These are phyloP conservation scores for Folsomia manolachei DNA, from an alignment of 2,888 invertebrate species.

Conservation along the genomic window DNA sequence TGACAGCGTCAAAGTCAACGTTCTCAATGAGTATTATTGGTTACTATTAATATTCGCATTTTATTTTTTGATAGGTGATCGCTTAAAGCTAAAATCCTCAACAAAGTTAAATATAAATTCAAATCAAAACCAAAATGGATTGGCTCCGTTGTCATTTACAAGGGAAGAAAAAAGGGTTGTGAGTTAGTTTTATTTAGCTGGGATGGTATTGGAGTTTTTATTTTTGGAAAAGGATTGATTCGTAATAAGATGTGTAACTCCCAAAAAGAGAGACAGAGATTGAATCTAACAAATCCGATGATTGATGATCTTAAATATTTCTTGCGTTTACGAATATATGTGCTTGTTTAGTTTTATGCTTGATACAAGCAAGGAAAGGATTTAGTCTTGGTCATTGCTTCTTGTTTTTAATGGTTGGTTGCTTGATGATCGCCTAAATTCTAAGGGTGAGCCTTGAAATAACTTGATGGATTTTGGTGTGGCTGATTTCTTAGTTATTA, in stretches of 20 bases:
- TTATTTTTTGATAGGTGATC: conserved; percentile 2
- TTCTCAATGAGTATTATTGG: neutral
- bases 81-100: conserved; percentile 8
- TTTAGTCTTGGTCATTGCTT: conserved; percentile 11
- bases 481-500: neutral
- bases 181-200: too few species aligned
- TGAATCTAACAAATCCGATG: conserved; percentile 41
- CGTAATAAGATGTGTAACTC: conserved; percentile 25
- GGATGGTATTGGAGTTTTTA: neutral
- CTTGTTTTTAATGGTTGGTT: conserved; percentile 7
- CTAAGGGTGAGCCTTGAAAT: conserved; percentile 1
- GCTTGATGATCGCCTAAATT: neutral
- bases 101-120: neutral
- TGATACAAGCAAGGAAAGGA: neutral
- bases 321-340: conserved; percentile 19
- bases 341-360: neutral
- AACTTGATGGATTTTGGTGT: neutral
- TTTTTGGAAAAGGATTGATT: conserved; percentile 15
- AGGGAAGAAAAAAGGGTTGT: too few species aligned
- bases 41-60: neutral
- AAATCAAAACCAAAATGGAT: conserved; percentile 7
- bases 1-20: neutral
- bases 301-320: conserved; percentile 38
- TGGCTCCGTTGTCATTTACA: neutral
- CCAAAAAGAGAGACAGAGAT: conserved; percentile 34